phyloP scores from a whole-genome alignment of 2,888 invertebrate species.

The Cantharis flavilabris region DNA sequence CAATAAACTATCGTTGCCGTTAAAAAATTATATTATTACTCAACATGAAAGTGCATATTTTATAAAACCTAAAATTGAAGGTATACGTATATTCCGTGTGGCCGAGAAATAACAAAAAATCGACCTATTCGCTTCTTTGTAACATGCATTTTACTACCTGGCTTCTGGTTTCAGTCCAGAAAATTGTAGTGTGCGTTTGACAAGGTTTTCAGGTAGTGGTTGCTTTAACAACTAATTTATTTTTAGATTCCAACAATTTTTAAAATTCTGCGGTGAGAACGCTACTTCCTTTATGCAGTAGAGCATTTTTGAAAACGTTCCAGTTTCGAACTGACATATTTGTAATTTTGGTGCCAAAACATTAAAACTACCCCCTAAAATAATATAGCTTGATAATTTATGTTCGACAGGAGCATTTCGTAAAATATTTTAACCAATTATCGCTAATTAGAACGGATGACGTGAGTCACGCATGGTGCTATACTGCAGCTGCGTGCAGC shows the following conservation, averaged over 20 bases:
- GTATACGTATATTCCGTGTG: not conserved
- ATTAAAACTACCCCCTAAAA: not conserved
- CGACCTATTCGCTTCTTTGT: not conserved
- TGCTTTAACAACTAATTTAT: not conserved
- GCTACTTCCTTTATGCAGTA: not conserved
- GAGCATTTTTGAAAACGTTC: not conserved
- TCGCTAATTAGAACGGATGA: conserved; percentile 21
- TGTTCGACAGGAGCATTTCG: conserved; percentile 13
- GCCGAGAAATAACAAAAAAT: not conserved
- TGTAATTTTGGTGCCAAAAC: not conserved
- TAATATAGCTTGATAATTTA: conserved; percentile 15
- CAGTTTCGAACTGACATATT: not conserved
- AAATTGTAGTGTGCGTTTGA: not conserved
- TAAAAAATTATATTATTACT: not conserved
- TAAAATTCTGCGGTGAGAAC: not conserved
- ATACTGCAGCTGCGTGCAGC: not conserved
- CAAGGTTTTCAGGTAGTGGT: not conserved
- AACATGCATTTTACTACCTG: not conserved
- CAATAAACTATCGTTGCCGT: not conserved
- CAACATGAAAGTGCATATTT: not conserved
- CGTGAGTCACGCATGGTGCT: conserved; percentile 17
- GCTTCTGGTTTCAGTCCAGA: not conserved
- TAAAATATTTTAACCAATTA: conserved; percentile 25
- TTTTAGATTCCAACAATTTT: not conserved
- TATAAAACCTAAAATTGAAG: not conserved